Evolutionary conservation across 2,888 invertebrate genomes (phyloP).

Genomic region (Tetrapedia diversipes): DNA sequence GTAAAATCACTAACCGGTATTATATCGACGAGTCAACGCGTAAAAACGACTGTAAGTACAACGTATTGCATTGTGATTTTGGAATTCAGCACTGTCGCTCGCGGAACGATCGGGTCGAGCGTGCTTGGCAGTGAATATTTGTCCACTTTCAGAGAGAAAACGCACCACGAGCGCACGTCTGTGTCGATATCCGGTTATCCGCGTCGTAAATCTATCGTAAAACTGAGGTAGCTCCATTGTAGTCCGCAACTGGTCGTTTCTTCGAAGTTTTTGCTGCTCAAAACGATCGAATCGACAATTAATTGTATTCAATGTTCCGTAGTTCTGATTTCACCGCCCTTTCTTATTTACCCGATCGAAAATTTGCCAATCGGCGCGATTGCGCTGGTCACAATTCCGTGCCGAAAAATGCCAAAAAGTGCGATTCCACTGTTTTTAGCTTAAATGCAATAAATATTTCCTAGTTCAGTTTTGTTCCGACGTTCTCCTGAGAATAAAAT

Average conservation of each 20-base stretch:
- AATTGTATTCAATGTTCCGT: too few species aligned
- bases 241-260: background rate
- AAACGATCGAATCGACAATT: slow-evolving; percentile 1
- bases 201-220: slow-evolving; percentile 34
- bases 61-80: slow-evolving; percentile 81
- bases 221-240: slow-evolving; percentile 64
- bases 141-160: slow-evolving; percentile 34
- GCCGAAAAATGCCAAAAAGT: too few species aligned
- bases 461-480: too few species aligned
- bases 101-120: slow-evolving; percentile 71
- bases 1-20: slow-evolving; percentile 71
- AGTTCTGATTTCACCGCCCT: too few species aligned
- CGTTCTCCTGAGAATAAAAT: too few species aligned
- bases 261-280: background rate
- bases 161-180: slow-evolving; percentile 20
- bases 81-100: slow-evolving; percentile 77
- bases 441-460: too few species aligned
- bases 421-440: too few species aligned
- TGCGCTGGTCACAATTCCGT: too few species aligned
- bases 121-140: slow-evolving; percentile 71
- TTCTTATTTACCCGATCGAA: too few species aligned
- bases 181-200: slow-evolving; percentile 9
- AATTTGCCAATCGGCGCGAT: too few species aligned
- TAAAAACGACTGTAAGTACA: slow-evolving; percentile 80
- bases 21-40: slow-evolving; percentile 69